These are phyloP conservation scores for Cephalopterus ornatus DNA, from an alignment of 2,113 vertebrate genomes.

Conservation along the genomic window DNA sequence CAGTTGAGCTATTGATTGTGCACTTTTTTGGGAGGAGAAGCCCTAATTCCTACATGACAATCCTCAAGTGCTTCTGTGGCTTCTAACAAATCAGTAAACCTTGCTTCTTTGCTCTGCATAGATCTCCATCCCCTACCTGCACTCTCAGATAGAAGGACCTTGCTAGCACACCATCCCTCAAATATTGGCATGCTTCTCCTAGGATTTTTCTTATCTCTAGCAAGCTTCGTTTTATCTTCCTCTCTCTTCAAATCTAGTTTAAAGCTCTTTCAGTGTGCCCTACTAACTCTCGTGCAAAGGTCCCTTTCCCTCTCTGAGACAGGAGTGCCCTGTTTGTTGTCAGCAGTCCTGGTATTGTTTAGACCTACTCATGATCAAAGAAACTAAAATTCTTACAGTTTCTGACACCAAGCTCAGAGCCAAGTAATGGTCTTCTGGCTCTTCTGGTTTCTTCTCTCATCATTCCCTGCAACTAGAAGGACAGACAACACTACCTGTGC, in stretches of 20 bases:
- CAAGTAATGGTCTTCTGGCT: not conserved
- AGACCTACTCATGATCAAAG: not conserved
- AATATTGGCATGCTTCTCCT: not conserved
- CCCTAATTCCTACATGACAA: not conserved
- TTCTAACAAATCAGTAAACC: not conserved
- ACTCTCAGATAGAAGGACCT: not conserved
- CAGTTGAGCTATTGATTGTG: not conserved
- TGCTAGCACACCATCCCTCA: not conserved
- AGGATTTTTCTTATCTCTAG: not conserved
- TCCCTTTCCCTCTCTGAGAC: not conserved
- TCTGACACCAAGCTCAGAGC: not conserved
- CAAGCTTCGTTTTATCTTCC: not conserved
- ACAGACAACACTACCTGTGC: not conserved
- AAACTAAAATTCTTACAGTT: not conserved
- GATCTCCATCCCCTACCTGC: not conserved
- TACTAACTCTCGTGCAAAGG: not conserved
- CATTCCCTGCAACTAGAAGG: not conserved
- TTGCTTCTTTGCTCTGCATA: not conserved
- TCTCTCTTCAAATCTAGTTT: not conserved
- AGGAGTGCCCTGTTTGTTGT: not conserved
- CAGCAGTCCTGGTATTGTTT: not conserved
- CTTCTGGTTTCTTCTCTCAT: not conserved
- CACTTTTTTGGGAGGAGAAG: not conserved
- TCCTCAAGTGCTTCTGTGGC: not conserved
- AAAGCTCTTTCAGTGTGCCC: not conserved